phyloP scores from a whole-genome alignment of 1,140 invertebrate genomes.

The Drosophila varians region DNA sequence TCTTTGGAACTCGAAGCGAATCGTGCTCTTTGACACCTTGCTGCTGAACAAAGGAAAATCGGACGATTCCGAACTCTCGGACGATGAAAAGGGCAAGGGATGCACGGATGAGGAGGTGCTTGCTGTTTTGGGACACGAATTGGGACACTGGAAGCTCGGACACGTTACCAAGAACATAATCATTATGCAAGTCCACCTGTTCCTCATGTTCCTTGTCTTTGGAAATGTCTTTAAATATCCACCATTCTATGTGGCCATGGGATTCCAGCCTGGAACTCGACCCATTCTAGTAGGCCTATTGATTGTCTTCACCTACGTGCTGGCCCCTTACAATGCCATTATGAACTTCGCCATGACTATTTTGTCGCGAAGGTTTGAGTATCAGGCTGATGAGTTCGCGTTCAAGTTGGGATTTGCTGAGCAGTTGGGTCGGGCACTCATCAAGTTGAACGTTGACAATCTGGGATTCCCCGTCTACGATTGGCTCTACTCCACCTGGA shows the following conservation, averaged over 20 bases:
- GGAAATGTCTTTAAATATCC: constrained; percentile 92
- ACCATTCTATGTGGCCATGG: constrained; percentile 92
- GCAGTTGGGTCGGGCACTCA: constrained; percentile 90
- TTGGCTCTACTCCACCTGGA: constrained; percentile 94
- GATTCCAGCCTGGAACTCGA: constrained; percentile 90
- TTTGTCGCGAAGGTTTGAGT: constrained; percentile 93
- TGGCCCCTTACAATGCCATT: constrained; percentile 96
- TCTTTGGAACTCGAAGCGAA: constrained; percentile 98
- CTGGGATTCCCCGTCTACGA: constrained; percentile 96
- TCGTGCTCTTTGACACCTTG: constrained; percentile 99
- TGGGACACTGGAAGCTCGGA: constrained; percentile 98
- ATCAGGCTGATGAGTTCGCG: constrained; percentile 98
- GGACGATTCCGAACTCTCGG: constrained; percentile 80
- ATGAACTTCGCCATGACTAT: constrained; percentile 89
- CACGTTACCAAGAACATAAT: constrained; percentile 95
- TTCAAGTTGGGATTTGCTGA: constrained; percentile 89
- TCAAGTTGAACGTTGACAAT: constrained; percentile 98
- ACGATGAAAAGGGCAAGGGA: constrained; percentile 87
- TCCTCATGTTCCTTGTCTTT: constrained; percentile 94
- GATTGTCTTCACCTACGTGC: constrained; percentile 95
- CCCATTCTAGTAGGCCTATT: constrained; percentile 97
- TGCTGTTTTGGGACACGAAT: constrained; percentile 97
- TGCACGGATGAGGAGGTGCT: constrained; percentile 97
- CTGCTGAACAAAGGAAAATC: constrained; percentile 79
- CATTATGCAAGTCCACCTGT: constrained; percentile 90